Evolutionary conservation across 2,797 vertebrate species (phyloP).

Genomic region (Sebastes oblongus): DNA sequence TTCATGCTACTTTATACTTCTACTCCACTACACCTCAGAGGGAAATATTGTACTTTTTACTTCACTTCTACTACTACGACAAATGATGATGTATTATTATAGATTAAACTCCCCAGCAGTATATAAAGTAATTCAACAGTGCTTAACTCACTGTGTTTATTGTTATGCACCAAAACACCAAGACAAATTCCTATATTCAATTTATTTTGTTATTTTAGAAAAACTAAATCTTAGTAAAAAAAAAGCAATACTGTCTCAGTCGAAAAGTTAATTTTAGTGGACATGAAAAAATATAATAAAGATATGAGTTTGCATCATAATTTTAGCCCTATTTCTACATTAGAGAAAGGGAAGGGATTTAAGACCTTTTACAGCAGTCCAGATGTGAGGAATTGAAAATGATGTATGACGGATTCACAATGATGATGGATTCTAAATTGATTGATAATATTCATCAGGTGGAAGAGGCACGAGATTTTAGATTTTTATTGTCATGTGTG

Average conservation of each 20-base stretch:
- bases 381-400: neutral
- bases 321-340: neutral
- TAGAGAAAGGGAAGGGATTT: neutral
- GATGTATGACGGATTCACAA: neutral
- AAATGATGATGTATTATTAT: neutral
- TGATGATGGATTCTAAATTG: neutral
- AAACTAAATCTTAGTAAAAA: neutral
- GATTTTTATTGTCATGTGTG: neutral
- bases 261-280: neutral
- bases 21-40: neutral
- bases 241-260: neutral
- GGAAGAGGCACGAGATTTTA: neutral
- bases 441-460: neutral
- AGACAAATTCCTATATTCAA: no score
- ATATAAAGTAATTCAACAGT: neutral
- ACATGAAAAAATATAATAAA: neutral
- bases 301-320: neutral
- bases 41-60: neutral
- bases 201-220: neutral
- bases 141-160: neutral
- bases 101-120: neutral
- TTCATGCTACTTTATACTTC: neutral
- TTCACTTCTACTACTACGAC: neutral
- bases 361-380: neutral
- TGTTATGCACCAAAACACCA: no score